These are phyloP conservation scores for Carabus problematicus DNA, from an alignment of 2,888 invertebrate genomes.

Conservation along the genomic window DNA sequence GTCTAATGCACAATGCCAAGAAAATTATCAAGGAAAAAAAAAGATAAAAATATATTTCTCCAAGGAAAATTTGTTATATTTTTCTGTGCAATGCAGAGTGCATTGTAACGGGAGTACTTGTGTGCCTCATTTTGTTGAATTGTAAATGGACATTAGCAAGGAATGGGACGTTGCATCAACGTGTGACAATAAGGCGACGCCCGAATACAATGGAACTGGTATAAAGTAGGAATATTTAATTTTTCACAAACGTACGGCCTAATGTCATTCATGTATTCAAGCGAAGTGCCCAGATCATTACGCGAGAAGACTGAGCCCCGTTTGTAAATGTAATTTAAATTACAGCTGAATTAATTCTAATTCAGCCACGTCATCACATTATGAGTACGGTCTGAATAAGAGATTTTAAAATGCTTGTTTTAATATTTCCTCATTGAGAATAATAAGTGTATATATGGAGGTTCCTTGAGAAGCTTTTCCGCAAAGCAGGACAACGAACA, in stretches of 20 bases:
- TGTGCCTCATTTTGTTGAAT: slow-evolving; percentile 4
- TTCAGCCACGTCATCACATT: slow-evolving; percentile 13
- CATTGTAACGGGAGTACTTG: too few relatives aligned
- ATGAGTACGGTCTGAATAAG: background rate
- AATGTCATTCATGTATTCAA: slow-evolving; percentile 40
- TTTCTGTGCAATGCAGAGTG: too few relatives aligned
- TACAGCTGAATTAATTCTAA: slow-evolving; percentile 40
- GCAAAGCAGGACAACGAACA: too few relatives aligned
- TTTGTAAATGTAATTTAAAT: slow-evolving; percentile 38
- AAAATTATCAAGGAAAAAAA: too few relatives aligned
- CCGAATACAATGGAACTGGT: background rate
- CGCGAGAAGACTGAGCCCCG: slow-evolving; percentile 14
- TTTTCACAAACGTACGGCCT: slow-evolving; percentile 1
- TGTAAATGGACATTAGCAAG: slow-evolving; percentile 10
- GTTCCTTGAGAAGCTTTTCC: too few relatives aligned
- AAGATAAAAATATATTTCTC: too few relatives aligned
- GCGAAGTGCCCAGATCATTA: slow-evolving; percentile 36
- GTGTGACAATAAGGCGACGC: slow-evolving; percentile 6
- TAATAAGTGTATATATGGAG: background rate
- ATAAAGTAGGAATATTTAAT: slow-evolving; percentile 11
- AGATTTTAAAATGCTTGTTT: slow-evolving; percentile 8
- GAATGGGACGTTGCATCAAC: background rate
- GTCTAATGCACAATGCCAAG: too few relatives aligned
- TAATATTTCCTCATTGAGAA: background rate
- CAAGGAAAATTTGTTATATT: too few relatives aligned